These are phyloP conservation scores for Pterocles burchelli DNA, from an alignment of 2,113 vertebrate species.

Conservation along the genomic window DNA sequence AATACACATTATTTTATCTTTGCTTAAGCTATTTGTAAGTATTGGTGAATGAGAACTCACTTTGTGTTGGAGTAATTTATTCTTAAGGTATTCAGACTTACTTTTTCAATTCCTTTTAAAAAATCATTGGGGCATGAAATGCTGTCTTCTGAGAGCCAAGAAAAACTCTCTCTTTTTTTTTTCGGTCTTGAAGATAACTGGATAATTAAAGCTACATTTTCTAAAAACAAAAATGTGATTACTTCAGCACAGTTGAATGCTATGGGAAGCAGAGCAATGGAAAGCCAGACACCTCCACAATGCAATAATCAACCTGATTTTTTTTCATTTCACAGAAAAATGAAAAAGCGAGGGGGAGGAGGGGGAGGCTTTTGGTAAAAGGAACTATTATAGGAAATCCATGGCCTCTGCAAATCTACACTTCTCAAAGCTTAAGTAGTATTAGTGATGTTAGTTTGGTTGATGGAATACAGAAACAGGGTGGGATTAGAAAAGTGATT, in stretches of 20 bases:
- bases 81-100: constrained; percentile 49
- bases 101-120: constrained; percentile 30
- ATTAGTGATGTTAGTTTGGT: background rate
- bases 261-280: background rate
- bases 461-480: background rate
- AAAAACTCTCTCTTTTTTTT: constrained; percentile 4
- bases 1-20: constrained; percentile 77
- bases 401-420: background rate
- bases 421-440: background rate
- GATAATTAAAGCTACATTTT: constrained; percentile 9
- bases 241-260: background rate
- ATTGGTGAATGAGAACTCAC: constrained; percentile 21
- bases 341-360: background rate
- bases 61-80: constrained; percentile 52
- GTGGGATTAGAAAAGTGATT: background rate
- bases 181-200: constrained; percentile 39
- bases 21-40: constrained; percentile 70
- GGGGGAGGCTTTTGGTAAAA: background rate
- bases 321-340: background rate
- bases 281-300: background rate
- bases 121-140: constrained; percentile 60
- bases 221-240: background rate
- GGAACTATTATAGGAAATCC: background rate
- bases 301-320: background rate
- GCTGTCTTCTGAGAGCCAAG: constrained; percentile 43